Percentiles rank a stretch among this genome's conserved stretches.
These are phyloP conservation scores for Cosmopolites sordidus DNA, from an alignment of 2,888 invertebrate species.

Conservation along the genomic window DNA sequence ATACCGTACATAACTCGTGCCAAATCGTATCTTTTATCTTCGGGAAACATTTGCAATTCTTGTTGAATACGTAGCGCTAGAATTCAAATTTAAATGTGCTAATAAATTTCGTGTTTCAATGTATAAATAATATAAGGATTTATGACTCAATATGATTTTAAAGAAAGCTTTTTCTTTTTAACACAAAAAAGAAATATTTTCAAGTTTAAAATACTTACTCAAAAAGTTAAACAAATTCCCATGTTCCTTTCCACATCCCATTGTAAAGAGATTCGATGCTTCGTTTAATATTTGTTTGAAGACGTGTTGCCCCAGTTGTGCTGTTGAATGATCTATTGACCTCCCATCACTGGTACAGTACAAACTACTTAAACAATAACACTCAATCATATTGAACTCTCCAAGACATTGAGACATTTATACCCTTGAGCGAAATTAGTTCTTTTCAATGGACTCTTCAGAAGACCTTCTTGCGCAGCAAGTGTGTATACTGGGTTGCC, in stretches of 20 bases:
- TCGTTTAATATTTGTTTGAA: slow-evolving; percentile 66
- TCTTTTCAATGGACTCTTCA: slow-evolving; percentile 54
- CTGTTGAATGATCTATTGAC: slow-evolving; percentile 60
- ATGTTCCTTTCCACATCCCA: slow-evolving; percentile 60
- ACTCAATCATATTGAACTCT: no score
- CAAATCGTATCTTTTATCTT: slow-evolving; percentile 66
- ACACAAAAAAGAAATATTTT: no score
- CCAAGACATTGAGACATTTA: no score
- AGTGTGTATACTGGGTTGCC: slow-evolving; percentile 68
- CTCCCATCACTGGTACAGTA: slow-evolving; percentile 69
- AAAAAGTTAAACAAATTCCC: slow-evolving; percentile 64
- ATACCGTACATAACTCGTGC: slow-evolving; percentile 61
- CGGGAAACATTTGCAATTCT: slow-evolving; percentile 64
- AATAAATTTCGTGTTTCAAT: no score
- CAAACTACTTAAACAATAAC: slow-evolving; percentile 47
- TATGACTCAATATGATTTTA: no score
- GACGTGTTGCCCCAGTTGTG: slow-evolving; percentile 62
- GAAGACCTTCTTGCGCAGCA: slow-evolving; percentile 64
- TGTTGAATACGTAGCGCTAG: slow-evolving; percentile 63
- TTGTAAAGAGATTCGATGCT: slow-evolving; percentile 58
- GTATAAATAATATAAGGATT: no score
- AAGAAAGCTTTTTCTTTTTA: no score
- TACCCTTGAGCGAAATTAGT: slow-evolving; percentile 17
- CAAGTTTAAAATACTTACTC: slow-evolving; percentile 41
- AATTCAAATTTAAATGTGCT: slow-evolving; percentile 35